Evolutionary conservation across 2,797 vertebrate species (phyloP).

Genomic region (Rhyacichthys aspro): DNA sequence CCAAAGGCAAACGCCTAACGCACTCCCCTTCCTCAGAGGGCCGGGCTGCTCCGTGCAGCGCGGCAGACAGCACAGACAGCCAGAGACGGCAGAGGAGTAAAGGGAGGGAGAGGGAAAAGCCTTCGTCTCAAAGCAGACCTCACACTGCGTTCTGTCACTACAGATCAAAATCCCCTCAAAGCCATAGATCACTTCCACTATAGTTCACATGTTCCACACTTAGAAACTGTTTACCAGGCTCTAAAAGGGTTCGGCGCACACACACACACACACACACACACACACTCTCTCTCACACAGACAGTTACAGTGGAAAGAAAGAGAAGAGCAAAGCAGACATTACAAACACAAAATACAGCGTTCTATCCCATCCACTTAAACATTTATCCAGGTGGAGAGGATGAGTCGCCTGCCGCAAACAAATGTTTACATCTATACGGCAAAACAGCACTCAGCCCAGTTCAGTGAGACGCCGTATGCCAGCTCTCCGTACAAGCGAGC

Average conservation of each 20-base stretch:
- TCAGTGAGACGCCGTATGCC: conserved; percentile 51
- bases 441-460: conserved; percentile 39
- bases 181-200: conserved; percentile 78
- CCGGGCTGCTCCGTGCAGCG: conserved; percentile 36
- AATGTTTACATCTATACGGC: conserved; percentile 59
- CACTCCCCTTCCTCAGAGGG: conserved; percentile 53
- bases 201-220: conserved; percentile 76
- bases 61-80: conserved; percentile 58
- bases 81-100: conserved; percentile 7
- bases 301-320: conserved; percentile 25
- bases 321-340: conserved; percentile 21
- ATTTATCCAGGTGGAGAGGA: conserved; percentile 59
- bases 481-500: conserved; percentile 60
- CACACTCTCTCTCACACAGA: conserved; percentile 19
- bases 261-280: conserved; percentile 19
- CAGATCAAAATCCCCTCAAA: conserved; percentile 79
- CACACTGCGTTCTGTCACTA: conserved; percentile 78
- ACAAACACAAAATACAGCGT: conserved; percentile 31
- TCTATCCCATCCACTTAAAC: conserved; percentile 57
- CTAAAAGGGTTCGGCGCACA: conserved; percentile 54
- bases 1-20: conserved; percentile 72
- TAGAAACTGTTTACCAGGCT: conserved; percentile 75
- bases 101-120: conserved; percentile 42
- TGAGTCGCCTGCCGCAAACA: conserved; percentile 40
- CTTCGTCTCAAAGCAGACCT: conserved; percentile 74